phyloP scores from a whole-genome alignment of 2,888 invertebrate genomes.

The Cheilosia impressa region DNA sequence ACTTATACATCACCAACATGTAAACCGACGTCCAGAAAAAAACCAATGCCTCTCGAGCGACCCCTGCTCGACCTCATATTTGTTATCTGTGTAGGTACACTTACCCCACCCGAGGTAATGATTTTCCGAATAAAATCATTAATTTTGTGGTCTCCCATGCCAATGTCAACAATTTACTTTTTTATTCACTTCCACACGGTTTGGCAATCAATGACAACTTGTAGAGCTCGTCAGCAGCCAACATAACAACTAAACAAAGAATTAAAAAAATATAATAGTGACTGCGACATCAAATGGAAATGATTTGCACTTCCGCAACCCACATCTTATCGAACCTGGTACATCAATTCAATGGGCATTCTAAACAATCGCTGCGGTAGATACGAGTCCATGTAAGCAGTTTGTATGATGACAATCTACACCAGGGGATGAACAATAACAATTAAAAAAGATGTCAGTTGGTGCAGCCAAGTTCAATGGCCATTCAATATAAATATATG shows the following conservation, averaged over 20 bases:
- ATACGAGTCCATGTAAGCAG: not conserved
- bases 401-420: conserved; percentile 50
- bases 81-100: conserved; percentile 2
- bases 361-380: conserved; percentile 59
- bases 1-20: too few species aligned
- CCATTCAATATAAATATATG: conserved; percentile 47
- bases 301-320: conserved; percentile 69
- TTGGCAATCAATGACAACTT: conserved; percentile 65
- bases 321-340: conserved; percentile 45
- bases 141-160: conserved; percentile 45
- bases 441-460: conserved; percentile 75
- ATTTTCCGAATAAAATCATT: conserved; percentile 35
- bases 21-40: not conserved
- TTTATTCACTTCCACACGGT: conserved; percentile 64
- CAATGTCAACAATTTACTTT: conserved; percentile 62
- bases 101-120: not conserved
- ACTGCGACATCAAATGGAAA: conserved; percentile 64
- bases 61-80: conserved; percentile 3
- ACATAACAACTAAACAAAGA: conserved; percentile 60
- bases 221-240: conserved; percentile 42
- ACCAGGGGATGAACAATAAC: conserved; percentile 41
- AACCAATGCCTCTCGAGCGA: not conserved
- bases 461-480: conserved; percentile 71
- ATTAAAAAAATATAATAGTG: conserved; percentile 54
- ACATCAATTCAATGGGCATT: conserved; percentile 48